A percentile compares a stretch with the other conserved stretches of the same genome.
Conservation (phyloP, 2,113 vertebrate genomes). For the Pseudopodoces humilis region DNA sequence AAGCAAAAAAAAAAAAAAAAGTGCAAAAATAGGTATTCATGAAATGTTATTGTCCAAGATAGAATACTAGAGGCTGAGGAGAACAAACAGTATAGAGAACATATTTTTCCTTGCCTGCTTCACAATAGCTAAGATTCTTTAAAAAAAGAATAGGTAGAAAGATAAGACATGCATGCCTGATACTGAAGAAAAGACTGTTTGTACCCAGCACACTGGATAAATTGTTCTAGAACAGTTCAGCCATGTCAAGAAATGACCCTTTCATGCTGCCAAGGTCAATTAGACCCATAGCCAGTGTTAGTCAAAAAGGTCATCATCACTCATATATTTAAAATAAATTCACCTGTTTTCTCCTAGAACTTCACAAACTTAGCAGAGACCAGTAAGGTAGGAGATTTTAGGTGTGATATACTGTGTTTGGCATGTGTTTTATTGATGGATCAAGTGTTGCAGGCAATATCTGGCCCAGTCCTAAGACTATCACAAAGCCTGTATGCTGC, state of each 20-base stretch:
- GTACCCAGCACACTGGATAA: slow-evolving; percentile 64
- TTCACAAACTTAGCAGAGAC: background rate
- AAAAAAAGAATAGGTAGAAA: slow-evolving; percentile 61
- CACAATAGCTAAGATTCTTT: slow-evolving; percentile 67
- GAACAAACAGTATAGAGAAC: slow-evolving; percentile 48
- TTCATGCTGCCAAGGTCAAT: slow-evolving; percentile 65
- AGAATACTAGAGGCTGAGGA: background rate
- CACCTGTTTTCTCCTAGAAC: background rate
- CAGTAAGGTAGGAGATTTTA: background rate
- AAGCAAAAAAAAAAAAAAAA: background rate
- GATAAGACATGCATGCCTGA: slow-evolving; percentile 70
- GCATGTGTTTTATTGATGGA: background rate
- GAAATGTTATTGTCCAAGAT: slow-evolving; percentile 45
- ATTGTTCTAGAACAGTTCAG: slow-evolving; percentile 75
- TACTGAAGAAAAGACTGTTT: slow-evolving; percentile 72
- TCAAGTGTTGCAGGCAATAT: background rate
- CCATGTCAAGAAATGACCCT: slow-evolving; percentile 69
- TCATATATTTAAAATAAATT: background rate
- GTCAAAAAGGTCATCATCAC: background rate
- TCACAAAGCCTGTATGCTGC: background rate
- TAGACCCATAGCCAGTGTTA: slow-evolving; percentile 15
- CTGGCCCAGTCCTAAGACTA: background rate
- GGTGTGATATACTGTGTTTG: background rate
- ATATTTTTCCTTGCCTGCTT: slow-evolving; percentile 38
- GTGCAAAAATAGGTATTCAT: slow-evolving; percentile 7